Evolutionary conservation across 2,888 invertebrate species (phyloP), one percentile per base, ranked within the genome.

Genomic region (Lasioglossum leucozonium): DNA sequence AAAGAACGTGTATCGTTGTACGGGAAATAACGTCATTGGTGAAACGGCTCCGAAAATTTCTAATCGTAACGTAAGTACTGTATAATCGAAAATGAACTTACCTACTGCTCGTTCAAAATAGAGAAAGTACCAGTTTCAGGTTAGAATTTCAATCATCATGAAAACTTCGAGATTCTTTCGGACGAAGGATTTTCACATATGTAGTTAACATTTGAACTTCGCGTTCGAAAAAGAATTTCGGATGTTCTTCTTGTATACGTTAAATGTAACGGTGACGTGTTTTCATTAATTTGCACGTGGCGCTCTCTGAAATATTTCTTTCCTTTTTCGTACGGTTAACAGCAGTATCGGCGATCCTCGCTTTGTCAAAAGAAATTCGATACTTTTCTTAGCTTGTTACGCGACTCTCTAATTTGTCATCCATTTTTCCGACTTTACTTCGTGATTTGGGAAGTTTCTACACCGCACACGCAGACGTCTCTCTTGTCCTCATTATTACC

Each of bases 261-360:
- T 71, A 72, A 62, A 82, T 73, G 79, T 74, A 77, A 88, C 91
- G 92, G 85, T 93, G 92, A 93, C 92, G 92, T 93, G 92, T 92
- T 92, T 92, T 92, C 86, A 86, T 86, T 73, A 87, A 86, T 88
- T 82, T 80, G 84, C 85, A 89, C 82, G 88, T 90, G 89, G 90
- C 90, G 90, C 90, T 89, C 85, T 81, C 91, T 91, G 81, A 85
- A 77, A 79, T 80, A 82, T 72, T 77, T 82, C 65, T n/a, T 72
- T 69, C n/a, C 73, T 86, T 79, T 65, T 62, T 51, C 3, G 34
- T 72, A 42, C n/a, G 78, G n/a, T 71, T 73, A 74, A 69, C 37
- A 58, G 22, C 40, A 71, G 51, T 42, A 26, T 71, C 37, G 26
- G 58, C 51, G 1, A 55, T 30, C 13, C 40, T 74, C n/a, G 74